phyloP scores from a whole-genome alignment of 2,797 vertebrate genomes.

The Macropodus opercularis region DNA sequence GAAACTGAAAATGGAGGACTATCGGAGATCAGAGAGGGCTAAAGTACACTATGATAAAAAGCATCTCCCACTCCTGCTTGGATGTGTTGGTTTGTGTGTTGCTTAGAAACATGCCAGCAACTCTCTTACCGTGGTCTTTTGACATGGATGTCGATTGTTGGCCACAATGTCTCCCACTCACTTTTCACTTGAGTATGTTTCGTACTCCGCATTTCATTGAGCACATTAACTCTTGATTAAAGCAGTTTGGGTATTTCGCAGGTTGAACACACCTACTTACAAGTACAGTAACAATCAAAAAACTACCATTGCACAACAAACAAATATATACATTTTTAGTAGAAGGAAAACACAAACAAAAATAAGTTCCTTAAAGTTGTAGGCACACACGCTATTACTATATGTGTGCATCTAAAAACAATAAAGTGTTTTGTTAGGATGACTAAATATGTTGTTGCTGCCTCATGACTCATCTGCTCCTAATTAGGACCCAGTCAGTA shows the following conservation, averaged over 20 bases:
- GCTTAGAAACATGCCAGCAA: conserved; percentile 68
- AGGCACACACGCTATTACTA: too few relatives aligned
- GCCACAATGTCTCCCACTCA: conserved; percentile 63
- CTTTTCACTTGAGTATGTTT: conserved; percentile 39
- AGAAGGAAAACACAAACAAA: neutral
- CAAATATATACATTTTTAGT: neutral
- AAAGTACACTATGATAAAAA: conserved; percentile 44
- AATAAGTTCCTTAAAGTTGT: too few relatives aligned
- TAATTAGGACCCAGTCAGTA: too few relatives aligned
- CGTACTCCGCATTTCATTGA: conserved; percentile 44
- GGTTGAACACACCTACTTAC: conserved; percentile 4
- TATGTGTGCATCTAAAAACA: too few relatives aligned
- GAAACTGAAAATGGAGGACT: conserved; percentile 57
- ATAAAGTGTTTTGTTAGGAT: too few relatives aligned
- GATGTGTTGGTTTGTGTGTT: conserved; percentile 59
- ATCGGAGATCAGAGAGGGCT: conserved; percentile 59
- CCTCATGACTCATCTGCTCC: too few relatives aligned
- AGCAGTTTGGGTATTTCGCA: conserved; percentile 15
- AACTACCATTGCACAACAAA: neutral
- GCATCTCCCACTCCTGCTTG: conserved; percentile 51
- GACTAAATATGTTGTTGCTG: too few relatives aligned
- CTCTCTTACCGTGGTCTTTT: conserved; percentile 55
- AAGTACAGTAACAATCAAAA: too few relatives aligned
- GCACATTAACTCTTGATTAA: conserved; percentile 41
- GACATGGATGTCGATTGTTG: conserved; percentile 55